Evolutionary conservation across 2,113 vertebrate genomes (phyloP).

Genomic region (Dipodomys spectabilis): DNA sequence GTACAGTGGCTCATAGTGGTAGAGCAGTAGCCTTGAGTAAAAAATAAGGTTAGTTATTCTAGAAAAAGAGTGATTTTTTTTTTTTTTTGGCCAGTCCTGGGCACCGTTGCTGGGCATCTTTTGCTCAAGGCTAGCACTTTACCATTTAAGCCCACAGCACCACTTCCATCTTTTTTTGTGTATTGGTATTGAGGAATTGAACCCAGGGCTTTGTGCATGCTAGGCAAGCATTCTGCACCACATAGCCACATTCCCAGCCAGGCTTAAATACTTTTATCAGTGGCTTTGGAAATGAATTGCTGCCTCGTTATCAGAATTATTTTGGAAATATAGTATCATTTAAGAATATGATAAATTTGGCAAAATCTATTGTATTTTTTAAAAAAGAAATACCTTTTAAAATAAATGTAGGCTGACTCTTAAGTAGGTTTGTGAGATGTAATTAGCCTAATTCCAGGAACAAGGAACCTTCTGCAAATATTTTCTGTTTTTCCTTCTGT

Average conservation of each 20-base stretch:
- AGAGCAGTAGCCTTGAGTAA: too few species aligned
- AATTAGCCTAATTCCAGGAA: not conserved
- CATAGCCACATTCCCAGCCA: not conserved
- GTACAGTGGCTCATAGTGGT: too few species aligned
- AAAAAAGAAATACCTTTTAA: not conserved
- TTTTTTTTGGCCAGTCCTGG: too few species aligned
- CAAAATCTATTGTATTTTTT: too few species aligned
- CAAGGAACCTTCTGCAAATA: not conserved
- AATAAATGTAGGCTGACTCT: not conserved
- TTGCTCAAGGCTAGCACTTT: too few species aligned
- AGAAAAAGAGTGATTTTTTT: too few species aligned
- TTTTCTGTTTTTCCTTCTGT: not conserved
- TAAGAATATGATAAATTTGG: not conserved
- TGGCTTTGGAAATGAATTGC: slow-evolving; percentile 1
- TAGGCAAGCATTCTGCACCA: too few species aligned
- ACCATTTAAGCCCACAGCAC: too few species aligned
- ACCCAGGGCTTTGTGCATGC: too few species aligned
- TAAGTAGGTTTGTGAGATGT: not conserved
- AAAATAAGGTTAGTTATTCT: not conserved
- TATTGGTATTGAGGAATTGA: too few species aligned
- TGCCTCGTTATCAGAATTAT: slow-evolving; percentile 32
- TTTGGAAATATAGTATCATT: slow-evolving; percentile 34
- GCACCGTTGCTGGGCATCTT: too few species aligned
- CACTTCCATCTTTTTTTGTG: too few species aligned
- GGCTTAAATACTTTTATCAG: slow-evolving; percentile 29